A percentile compares a stretch with the other conserved stretches of the same genome.
Conservation (phyloP, 2,888 invertebrate genomes). For the Drosophila mayaguana region DNA sequence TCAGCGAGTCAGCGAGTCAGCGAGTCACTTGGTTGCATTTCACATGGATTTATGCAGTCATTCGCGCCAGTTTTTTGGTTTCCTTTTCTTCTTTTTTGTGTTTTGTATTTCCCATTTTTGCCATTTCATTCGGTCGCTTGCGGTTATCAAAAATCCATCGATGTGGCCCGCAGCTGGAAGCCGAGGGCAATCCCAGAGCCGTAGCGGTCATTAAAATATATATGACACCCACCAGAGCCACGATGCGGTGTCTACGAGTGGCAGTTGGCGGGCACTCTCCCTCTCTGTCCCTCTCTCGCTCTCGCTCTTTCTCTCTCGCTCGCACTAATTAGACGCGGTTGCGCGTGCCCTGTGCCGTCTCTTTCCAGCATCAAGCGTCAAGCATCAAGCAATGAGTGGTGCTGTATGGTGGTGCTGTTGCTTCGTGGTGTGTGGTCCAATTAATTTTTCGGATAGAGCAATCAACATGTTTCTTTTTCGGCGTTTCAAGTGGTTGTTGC, state of each 20-base stretch:
- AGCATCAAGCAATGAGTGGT: constrained; percentile 24
- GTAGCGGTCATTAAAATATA: constrained; percentile 72
- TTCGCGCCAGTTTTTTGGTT: constrained; percentile 65
- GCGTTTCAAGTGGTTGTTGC: constrained; percentile 46
- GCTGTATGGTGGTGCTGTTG: constrained; percentile 39
- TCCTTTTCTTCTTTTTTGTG: not conserved
- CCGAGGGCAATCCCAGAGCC: constrained; percentile 15
- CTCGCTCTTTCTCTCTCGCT: constrained; percentile 12
- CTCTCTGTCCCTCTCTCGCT: not conserved
- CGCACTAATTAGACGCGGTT: constrained; percentile 30
- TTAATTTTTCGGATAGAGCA: constrained; percentile 79
- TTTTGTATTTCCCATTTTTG: constrained; percentile 33
- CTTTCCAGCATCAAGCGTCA: constrained; percentile 23
- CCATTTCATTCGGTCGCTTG: constrained; percentile 62
- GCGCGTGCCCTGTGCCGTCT: constrained; percentile 29
- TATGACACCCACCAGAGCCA: constrained; percentile 74
- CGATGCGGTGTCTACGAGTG: constrained; percentile 40
- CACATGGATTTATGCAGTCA: constrained; percentile 80
- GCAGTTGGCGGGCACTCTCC: constrained; percentile 9
- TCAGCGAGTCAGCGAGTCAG: constrained; percentile 38
- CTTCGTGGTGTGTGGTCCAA: constrained; percentile 77
- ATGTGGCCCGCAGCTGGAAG: constrained; percentile 46
- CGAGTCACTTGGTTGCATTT: constrained; percentile 61
- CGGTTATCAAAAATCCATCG: constrained; percentile 64
- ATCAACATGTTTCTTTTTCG: constrained; percentile 74